Percentiles rank a stretch among this genome's conserved stretches.
Conservation (phyloP, 1,140 invertebrate genomes). For the Palaemon carinicauda region DNA sequence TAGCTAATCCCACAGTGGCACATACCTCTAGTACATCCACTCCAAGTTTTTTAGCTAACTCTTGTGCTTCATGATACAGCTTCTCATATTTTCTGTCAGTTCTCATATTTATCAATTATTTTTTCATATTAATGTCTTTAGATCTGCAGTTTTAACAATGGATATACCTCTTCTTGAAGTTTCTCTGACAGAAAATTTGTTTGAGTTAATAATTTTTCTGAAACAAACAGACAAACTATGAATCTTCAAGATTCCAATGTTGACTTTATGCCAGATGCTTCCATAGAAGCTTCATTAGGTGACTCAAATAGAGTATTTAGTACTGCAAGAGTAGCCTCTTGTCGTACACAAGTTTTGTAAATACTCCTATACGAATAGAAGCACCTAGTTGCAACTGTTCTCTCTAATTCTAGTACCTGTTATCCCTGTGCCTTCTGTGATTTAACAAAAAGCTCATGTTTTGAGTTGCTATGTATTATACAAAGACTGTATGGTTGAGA, state of each 20-base stretch:
- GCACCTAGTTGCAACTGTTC: no score
- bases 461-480: no score
- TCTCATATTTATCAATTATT: constrained; percentile 13
- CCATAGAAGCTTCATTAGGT: constrained; percentile 4
- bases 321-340: constrained; percentile 16
- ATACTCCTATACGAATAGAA: constrained; percentile 26
- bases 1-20: not conserved
- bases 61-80: constrained; percentile 3
- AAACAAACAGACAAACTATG: constrained; percentile 19
- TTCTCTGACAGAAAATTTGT: constrained; percentile 11
- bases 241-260: constrained; percentile 19
- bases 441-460: no score
- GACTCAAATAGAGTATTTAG: constrained; percentile 5
- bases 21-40: not conserved
- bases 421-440: no score
- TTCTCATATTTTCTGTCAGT: not conserved
- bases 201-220: constrained; percentile 12
- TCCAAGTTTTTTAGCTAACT: not conserved
- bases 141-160: constrained; percentile 2
- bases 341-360: not conserved
- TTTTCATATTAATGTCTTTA: not conserved
- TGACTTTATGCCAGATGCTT: not conserved
- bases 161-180: not conserved
- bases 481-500: no score
- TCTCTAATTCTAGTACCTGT: no score